Evolutionary conservation across 2,797 vertebrate species (phyloP), one percentile per base, ranked within the genome.

Genomic region (Toxotes lorentzi): DNA sequence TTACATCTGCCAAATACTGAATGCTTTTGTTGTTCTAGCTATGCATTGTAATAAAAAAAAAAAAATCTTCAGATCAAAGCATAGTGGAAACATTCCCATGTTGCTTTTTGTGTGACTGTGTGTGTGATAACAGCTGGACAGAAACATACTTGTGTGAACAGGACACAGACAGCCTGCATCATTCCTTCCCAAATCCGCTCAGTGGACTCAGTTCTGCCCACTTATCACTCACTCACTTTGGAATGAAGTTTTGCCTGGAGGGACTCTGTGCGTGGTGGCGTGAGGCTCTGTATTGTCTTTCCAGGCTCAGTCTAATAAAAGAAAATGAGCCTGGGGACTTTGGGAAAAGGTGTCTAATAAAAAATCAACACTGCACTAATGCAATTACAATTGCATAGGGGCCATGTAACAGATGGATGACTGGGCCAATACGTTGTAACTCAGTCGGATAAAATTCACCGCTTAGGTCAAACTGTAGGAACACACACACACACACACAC

Each of bases 271-370:
- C 3, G 4, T 2, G 6, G 35, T 43, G 9, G 71, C 64, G 23
- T 58, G 64, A 83, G 61, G 34, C 57, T 83, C 60, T 56, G 75
- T 38, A 81, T 91, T 83, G 87, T 90, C 86, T 85, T 90, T 78
- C 79, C 62, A 82, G 73, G 70, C 77, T 75, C 14, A 11, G 70
- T 87, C 78, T 83, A 92, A 92, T 90, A 89, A 91, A 86, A 85
- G 83, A 85, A 91, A 90, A 92, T 91, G 79, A 92, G 87, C 76
- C 82, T 24, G 71, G 90, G 84, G 89, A 89, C 78, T 86, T 38
- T 67, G 89, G 91, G 91, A 88, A 65, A 80, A 85, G 78, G 79
- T 85, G 83, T 92, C 82, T 82, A 87, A 90, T 91, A 91, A 90
- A 88, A 87, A 85, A 87, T 81, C 85, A 90, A 88, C 85, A 90